A percentile compares a stretch with the other conserved stretches of the same genome.
Evolutionary conservation across 2,113 vertebrate genomes (phyloP).

Genomic region (Todiramphus saurophagus): DNA sequence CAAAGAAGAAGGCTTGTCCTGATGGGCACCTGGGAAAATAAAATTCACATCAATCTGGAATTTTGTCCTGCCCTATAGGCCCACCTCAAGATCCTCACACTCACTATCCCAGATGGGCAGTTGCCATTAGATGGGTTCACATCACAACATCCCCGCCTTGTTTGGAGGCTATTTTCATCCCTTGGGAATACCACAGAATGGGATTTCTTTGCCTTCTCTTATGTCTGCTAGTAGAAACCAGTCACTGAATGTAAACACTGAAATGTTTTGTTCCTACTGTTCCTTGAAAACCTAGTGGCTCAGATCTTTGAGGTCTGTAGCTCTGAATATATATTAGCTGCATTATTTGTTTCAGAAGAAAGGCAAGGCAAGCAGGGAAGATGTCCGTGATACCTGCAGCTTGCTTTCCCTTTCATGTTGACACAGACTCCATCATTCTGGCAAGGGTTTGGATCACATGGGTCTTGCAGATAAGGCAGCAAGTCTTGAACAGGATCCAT

Average conservation of each 20-base stretch:
- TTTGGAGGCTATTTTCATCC: not conserved
- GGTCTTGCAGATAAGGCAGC: slow-evolving; percentile 52
- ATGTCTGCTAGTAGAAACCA: not conserved
- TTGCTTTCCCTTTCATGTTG: slow-evolving; percentile 72
- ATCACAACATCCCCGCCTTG: not conserved
- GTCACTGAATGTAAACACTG: not conserved
- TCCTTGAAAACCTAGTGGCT: not conserved
- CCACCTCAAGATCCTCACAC: not conserved
- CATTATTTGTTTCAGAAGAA: not conserved
- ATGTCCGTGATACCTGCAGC: slow-evolving; percentile 80
- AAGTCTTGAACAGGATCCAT: slow-evolving; percentile 19
- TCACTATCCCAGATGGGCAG: not conserved
- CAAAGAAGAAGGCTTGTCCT: slow-evolving; percentile 72
- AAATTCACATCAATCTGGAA: not conserved
- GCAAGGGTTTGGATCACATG: slow-evolving; percentile 82
- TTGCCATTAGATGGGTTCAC: not conserved
- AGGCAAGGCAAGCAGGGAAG: not conserved
- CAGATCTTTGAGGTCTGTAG: not conserved
- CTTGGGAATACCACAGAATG: not conserved
- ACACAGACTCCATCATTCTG: slow-evolving; percentile 84
- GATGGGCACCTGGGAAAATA: slow-evolving; percentile 67
- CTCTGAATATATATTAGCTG: not conserved
- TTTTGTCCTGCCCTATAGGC: not conserved
- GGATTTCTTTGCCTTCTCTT: not conserved
- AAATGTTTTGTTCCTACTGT: not conserved